Base-by-base conservation (phyloP, 2,113 vertebrate species). In the Ammodytes dubius region DNA sequence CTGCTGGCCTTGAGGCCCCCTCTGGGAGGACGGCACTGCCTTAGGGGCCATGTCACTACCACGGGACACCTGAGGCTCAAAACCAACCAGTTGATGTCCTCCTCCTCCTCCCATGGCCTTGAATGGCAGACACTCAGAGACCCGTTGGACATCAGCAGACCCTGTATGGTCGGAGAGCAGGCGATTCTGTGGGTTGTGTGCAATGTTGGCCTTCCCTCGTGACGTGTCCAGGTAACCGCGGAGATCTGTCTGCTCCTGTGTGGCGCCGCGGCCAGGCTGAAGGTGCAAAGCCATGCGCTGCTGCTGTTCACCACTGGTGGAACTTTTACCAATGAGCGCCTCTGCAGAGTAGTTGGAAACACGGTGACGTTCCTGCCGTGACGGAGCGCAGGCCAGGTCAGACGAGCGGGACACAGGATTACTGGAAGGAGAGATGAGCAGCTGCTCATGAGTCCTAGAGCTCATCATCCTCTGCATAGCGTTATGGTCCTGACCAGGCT, bases 281-380 rank as follows among this genome's bases (percentile, higher is more conserved):
- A 97, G 93, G 5, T 97, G 95, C 59, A 98, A 89, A n/a, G 96
- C 96, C 94, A 99, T 96, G 71, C 97, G 97, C 86, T 93, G 93
- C 42, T 94, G 93, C 74, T 91, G 92, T 3, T 97, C 98, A 0
- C 95, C 96, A 70, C 96, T 98, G 12, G 96, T 97, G n/a, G 97
- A 93, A 0, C 96, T 96, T 86, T 99, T 99, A 42, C 98, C 97
- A 42, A 99, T 99, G 37, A 99, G 97, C 0, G 98, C 97, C 82
- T 99, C 98, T 0, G 98, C 98, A 37, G 98, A 99, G 87, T 99
- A 99, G 93, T 96, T 99, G 74, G 98, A 99, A 77, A 99, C 96
- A 17, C 98, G 94, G 15, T 99, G 98, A 52, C 98, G 96, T 63
- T 99, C 98, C 74, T 98, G 97, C 12, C 98, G 96, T 1, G 98